Conservation (phyloP, 2,797 vertebrate species). For the Poeciliopsis paucimaculata region DNA sequence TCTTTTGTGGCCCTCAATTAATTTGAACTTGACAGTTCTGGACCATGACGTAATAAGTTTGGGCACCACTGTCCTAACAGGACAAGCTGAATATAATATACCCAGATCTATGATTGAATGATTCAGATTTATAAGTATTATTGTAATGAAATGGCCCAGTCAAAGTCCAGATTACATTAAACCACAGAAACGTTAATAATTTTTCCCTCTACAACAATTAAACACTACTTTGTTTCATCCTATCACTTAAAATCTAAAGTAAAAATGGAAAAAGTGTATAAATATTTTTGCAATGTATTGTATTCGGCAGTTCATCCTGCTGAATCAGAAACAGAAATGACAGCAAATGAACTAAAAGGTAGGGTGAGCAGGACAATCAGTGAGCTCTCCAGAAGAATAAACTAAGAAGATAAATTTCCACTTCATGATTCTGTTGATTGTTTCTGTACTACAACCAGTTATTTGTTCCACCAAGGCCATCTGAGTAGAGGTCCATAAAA, state of each 20-base stretch:
- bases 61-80: too few relatives aligned
- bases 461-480: constrained; percentile 30
- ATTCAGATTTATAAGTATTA: too few relatives aligned
- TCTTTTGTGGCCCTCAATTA: too few relatives aligned
- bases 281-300: not conserved
- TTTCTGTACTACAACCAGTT: constrained; percentile 31
- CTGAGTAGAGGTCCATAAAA: constrained; percentile 31
- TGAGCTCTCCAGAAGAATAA: constrained; percentile 24
- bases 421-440: constrained; percentile 49
- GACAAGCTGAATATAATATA: too few relatives aligned
- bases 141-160: too few relatives aligned
- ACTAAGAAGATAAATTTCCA: constrained; percentile 51
- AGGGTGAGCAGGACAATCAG: constrained; percentile 17
- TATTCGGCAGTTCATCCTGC: not conserved
- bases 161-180: not conserved
- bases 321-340: constrained; percentile 12
- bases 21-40: too few relatives aligned
- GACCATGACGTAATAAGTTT: too few relatives aligned
- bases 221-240: not conserved
- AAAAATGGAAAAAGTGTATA: not conserved
- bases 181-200: not conserved
- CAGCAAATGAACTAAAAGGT: constrained; percentile 8
- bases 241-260: not conserved
- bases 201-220: too few relatives aligned
- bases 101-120: too few relatives aligned